Evolutionary conservation across 2,888 invertebrate genomes (phyloP), one percentile per base, ranked within the genome.

Genomic region (Sycophila texana): DNA sequence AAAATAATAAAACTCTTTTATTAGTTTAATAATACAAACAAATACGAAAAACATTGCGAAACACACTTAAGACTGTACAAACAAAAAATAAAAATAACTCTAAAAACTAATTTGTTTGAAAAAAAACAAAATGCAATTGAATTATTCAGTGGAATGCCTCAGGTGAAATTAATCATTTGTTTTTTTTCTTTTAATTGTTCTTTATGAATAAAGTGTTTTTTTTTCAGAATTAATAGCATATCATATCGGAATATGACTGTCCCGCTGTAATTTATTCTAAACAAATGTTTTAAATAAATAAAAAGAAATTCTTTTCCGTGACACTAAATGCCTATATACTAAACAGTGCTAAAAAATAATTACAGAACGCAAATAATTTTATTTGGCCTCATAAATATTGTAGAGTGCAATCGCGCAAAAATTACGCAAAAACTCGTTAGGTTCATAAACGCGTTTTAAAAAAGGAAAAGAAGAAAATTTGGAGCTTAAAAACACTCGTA

Each of bases 161-260:
- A 60, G 49, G 61, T 51, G 51, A 72, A 61, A 72, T 72, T 61
- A 61, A 72, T 72, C 72, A 61, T 22, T 12, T 30, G 60, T 58
- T 39, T 70, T 58, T 58, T 70, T 39, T 70, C 47, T 58, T 70
- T 72, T 16, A 49, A 4, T 12, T 58, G 1, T 16, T 16, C n/a
- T 70, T 51, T 18, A 57, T 20, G 22, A 39, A 18, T 20, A 3
- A 39, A 13, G n/a, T 72, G 39, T 53, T 53, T 53, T 53, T 53
- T 53, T 73, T 72, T 51, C 22, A 58, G n/a, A 22, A 58, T 58
- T n/a, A 58, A 58, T 13, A 14, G 22, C 53, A 14, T n/a, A n/a
- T 16, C 49, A 22, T 16, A 53, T 67, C 39, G 10, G 13, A 53
- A 67, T 16, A 67, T 20, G 26, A 67, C 49, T 47, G 49, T 51